phyloP scores from a whole-genome alignment of 2,888 invertebrate genomes.

The Euzetes globulus region DNA sequence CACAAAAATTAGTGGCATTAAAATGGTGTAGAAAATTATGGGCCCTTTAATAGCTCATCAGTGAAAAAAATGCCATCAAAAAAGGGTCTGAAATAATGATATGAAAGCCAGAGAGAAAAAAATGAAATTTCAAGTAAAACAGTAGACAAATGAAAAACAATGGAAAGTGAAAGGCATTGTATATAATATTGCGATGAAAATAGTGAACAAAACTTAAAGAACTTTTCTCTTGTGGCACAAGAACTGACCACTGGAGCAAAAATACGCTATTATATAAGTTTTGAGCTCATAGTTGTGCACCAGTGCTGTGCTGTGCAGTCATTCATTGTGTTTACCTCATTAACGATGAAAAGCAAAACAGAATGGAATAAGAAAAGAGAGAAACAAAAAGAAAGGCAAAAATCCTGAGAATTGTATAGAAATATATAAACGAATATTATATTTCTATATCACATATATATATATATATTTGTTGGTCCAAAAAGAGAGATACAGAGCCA shows the following conservation, averaged over 20 bases:
- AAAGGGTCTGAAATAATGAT: background rate
- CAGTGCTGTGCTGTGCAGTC: conserved; percentile 17
- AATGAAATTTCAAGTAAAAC: background rate
- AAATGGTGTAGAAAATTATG: conserved; percentile 4
- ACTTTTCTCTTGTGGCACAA: background rate
- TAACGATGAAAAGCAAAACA: conserved; percentile 19
- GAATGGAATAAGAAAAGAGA: background rate
- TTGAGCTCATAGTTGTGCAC: background rate
- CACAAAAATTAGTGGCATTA: conserved; percentile 3
- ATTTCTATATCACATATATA: background rate
- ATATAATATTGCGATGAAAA: background rate
- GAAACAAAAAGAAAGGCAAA: conserved; percentile 11
- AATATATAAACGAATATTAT: background rate
- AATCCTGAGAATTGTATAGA: background rate
- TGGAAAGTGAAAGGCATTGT: background rate
- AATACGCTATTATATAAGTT: background rate
- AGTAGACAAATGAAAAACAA: background rate
- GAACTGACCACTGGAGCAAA: conserved; percentile 25
- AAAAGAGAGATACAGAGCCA: background rate
- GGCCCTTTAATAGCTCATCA: conserved; percentile 6
- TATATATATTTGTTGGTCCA: conserved; percentile 20
- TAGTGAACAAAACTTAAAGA: background rate
- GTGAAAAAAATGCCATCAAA: background rate
- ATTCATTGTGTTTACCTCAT: conserved; percentile 29
- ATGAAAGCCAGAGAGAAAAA: too few species aligned